Evolutionary conservation across 2,797 vertebrate species (phyloP), one percentile per base, ranked within the genome.

Genomic region (Peromyscus melanophrys): DNA sequence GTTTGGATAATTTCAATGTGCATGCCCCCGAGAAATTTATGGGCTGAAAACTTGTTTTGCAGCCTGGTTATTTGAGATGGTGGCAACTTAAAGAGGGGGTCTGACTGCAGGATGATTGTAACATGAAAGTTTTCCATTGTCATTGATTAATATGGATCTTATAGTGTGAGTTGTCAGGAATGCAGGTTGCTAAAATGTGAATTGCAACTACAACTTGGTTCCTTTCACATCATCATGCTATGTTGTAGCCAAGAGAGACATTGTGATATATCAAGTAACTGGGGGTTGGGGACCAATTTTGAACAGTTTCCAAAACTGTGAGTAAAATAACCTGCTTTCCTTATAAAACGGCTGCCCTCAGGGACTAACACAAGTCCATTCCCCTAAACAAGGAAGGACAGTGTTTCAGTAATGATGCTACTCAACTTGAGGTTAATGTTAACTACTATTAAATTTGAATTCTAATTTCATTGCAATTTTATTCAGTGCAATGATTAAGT

Each of bases 171-270:
- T 25, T 90, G 46, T 57, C n/a, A 31, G 4, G 12, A 69, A 21
- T n/a, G 29, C 14, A 69, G 23, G 14, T 9, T 8, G 2, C n/a
- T 81, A 34, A 19, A n/a, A 7, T 14, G 4, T 57, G 34, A 46
- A 25, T 14, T 10, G 2, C 1, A 29, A 12, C 29, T 7, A 21
- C 0, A 34, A 5, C 4, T 34, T 80, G 6, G 19, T 5, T 37
- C 4, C 4, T 19, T 34, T 19, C 19, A 25, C 14, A n/a, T 65
- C 67, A 31, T 12, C 19, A 43, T 34, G 43, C 17, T 21, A 6
- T 37, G 3, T 14, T 23, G 13, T 46, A 37, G 61, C 6, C 16
- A n/a, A 16, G 13, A 27, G 12, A 14, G 6, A 43, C 1, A 0
- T 43, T 27, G 40, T 2, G n/a, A 43, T 29, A n/a, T 59, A 75